A percentile compares a stretch with the other conserved stretches of the same genome.
Conservation (phyloP, 2,797 vertebrate species). For the Catamblyrhynchus diadema region DNA sequence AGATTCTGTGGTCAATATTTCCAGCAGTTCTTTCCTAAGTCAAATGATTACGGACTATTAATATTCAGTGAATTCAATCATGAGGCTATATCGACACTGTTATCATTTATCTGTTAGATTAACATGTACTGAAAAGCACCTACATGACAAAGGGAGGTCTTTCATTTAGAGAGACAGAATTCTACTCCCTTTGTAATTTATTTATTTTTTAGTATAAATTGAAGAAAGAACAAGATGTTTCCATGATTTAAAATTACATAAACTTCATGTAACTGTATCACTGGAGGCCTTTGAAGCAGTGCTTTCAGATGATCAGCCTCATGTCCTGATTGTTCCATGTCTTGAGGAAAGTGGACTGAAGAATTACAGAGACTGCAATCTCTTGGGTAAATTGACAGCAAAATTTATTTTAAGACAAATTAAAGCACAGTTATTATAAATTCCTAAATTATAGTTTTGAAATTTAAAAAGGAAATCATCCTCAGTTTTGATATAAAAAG, state of each 20-base stretch:
- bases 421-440: background rate
- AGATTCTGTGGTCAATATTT: background rate
- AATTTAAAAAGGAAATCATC: background rate
- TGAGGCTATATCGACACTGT: background rate
- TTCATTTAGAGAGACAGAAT: constrained; percentile 36
- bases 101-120: background rate
- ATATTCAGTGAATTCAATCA: background rate
- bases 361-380: background rate
- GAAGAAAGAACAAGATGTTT: background rate
- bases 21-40: background rate
- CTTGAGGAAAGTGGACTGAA: background rate
- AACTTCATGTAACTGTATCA: background rate
- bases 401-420: background rate
- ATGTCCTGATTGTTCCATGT: background rate
- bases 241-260: background rate
- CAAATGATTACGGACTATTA: background rate
- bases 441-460: background rate
- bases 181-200: background rate
- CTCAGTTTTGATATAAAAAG: background rate
- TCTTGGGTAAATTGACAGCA: background rate
- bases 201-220: constrained; percentile 10
- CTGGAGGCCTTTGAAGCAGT: background rate
- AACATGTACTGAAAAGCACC: background rate
- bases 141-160: background rate
- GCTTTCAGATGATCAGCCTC: background rate